Conservation (phyloP, 35 echinoderm and acorn worm genomes). For the Apostichopus parvimensis region DNA sequence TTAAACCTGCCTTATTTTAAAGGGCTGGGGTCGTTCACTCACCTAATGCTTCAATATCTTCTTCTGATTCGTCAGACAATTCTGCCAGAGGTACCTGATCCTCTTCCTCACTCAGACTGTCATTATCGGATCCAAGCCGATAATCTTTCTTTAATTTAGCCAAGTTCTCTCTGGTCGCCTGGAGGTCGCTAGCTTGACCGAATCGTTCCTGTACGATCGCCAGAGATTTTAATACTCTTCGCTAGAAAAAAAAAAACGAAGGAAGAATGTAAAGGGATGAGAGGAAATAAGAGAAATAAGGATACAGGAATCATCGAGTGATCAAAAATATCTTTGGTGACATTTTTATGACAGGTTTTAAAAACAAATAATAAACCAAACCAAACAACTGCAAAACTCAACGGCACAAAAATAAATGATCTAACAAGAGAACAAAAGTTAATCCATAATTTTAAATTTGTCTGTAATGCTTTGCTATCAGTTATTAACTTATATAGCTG, state of each 20-base stretch:
- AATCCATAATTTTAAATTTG: too few species aligned
- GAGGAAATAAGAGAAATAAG: too few species aligned
- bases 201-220: slow-evolving; percentile 64
- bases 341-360: too few species aligned
- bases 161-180: slow-evolving; percentile 55
- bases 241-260: slow-evolving; percentile 30
- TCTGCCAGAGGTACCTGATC: slow-evolving; percentile 39
- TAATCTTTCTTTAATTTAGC: slow-evolving; percentile 63
- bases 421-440: too few species aligned
- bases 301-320: too few species aligned
- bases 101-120: slow-evolving; percentile 61
- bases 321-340: too few species aligned
- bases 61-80: slow-evolving; percentile 54
- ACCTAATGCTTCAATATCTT: slow-evolving; percentile 55
- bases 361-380: too few species aligned
- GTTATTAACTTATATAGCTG: too few species aligned
- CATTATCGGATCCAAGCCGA: slow-evolving; percentile 82
- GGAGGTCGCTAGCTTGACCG: slow-evolving; percentile 52
- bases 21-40: slow-evolving; percentile 40
- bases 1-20: not conserved
- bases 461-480: too few species aligned
- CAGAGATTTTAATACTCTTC: slow-evolving; percentile 67
- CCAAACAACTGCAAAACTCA: too few species aligned
- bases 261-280: too few species aligned
- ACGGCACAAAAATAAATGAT: too few species aligned